phyloP scores from a whole-genome alignment of 2,113 vertebrate genomes.

The Brachyhypopomus gauderio region DNA sequence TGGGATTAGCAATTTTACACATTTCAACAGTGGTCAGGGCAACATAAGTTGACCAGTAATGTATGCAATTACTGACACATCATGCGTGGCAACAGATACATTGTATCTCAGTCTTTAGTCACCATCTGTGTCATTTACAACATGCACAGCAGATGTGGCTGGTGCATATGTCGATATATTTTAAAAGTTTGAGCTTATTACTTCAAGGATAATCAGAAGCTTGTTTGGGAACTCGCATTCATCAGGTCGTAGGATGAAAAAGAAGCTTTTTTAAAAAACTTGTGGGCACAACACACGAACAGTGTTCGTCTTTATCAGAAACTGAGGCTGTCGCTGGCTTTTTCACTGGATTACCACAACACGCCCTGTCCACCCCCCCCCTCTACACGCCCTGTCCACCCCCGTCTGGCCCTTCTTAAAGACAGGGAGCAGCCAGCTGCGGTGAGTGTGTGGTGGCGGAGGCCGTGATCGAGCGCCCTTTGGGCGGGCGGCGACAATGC shows the following conservation, averaged over 20 bases:
- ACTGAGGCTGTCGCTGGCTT: conserved; percentile 29
- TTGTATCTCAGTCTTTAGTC: too few relatives aligned
- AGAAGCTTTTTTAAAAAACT: neutral
- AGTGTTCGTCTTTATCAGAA: conserved; percentile 35
- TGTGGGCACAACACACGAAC: conserved; percentile 15
- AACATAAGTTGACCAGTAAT: too few relatives aligned
- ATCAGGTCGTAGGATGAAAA: neutral
- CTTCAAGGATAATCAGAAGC: too few relatives aligned
- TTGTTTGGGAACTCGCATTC: neutral
- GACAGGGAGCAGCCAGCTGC: neutral
- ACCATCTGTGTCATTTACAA: too few relatives aligned
- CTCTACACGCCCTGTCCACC: too few relatives aligned
- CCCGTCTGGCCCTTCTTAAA: conserved; percentile 28
- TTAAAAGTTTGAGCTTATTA: too few relatives aligned
- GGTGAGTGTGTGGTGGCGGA: conserved; percentile 42
- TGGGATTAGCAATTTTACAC: too few relatives aligned
- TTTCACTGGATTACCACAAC: conserved; percentile 36
- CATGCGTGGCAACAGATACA: too few relatives aligned
- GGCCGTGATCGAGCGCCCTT: conserved; percentile 12
- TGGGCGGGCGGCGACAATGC: neutral
- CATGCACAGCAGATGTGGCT: too few relatives aligned
- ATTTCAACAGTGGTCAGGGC: too few relatives aligned
- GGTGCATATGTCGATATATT: too few relatives aligned
- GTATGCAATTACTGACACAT: too few relatives aligned
- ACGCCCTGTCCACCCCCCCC: conserved; percentile 14